Base-by-base conservation (phyloP, 2,113 vertebrate genomes). In the Sardina pilchardus region DNA sequence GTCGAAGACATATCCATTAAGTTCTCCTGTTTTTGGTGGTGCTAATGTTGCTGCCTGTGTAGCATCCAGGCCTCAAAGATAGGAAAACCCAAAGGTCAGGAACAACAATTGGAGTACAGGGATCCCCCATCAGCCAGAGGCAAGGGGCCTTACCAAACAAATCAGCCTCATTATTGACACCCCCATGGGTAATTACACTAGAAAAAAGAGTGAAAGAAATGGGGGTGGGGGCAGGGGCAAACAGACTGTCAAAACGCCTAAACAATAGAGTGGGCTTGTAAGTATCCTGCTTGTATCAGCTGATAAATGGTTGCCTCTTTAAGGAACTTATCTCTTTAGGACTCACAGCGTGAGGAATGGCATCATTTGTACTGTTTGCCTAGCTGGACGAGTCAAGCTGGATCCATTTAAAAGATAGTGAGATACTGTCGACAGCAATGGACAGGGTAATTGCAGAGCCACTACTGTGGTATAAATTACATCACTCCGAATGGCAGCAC, bases 401-500 rank as follows among this genome's bases (percentile, higher is more conserved):
- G 96, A 99, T 99, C 97, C 97, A 99, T 99, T 99, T 98, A 98
- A 97, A 97, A 99, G 98, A 99, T 99, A 97, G 97, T 90, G 96
- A 90, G 98, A 99, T 99, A 99, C 96, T 95, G 97, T 99, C 96
- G 96, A 96, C 97, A 97, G 96, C 95, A 95, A 95, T 96, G 96
- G 97, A 97, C 97, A 97, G 97, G 97, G 96, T 97, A 97, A 97
- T 97, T 97, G 97, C 96, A 93, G 96, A 97, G 96, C 95, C 95
- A 95, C 96, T 96, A 96, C 96, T 93, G 94, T 96, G 96, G 97
- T 97, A 97, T 97, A 97, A 97, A 97, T 97, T 97, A 97, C 97
- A 96, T 95, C 95, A 96, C 95, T 96, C 96, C 96, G 96, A 97
- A 96, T 97, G 96, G 96, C 94, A 95, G 95, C 96, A 96, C 93